Evolutionary conservation across 2,888 invertebrate species (phyloP), one percentile per base, ranked within the genome.

Genomic region (Apomyelois bistriatella): DNA sequence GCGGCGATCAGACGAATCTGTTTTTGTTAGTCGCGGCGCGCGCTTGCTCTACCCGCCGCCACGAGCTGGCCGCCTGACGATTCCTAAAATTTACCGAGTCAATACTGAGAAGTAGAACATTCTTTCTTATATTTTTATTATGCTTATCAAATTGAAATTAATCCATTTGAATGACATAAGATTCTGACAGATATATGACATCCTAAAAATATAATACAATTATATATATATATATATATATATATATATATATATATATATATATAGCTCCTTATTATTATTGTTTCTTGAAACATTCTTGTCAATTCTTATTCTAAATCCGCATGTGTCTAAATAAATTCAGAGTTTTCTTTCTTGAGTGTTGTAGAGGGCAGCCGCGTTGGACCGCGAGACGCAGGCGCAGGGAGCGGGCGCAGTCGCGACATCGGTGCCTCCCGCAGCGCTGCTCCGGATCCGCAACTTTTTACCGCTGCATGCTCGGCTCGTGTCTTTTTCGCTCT

Each of bases 401-500:
- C 58, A 51, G 52, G 65, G 62, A 57, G 61, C 62, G 61, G 61
- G 64, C 62, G 66, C 48, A 12, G 22, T 66, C 62, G 41, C 41
- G 17, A 52, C 65, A 68, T 66, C 70, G 61, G 64, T 74, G 84
- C 85, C 86, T 82, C 86, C 89, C 83, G 81, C 85, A 60, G 82
- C 68, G 86, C 65, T 62, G 73, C 76, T 70, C 78, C 68, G 72
- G 81, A 76, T 72, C 70, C 68, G 72, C 85, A 68, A 82, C 80
- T 90, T 90, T 90, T 90, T 90, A 79, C 70, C 70, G 58, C 61
- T 74, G 76, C 79, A 82, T 88, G 85, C 86, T 81, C 79, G 79
- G 83, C 85, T 85, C 89, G 88, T 89, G 89, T 89, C 86, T 85
- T 90, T 89, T 89, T 88, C 87, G 85, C 88, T 88, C 87, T 86